Base-by-base conservation (phyloP, 2,888 invertebrate genomes). In the Pollenia labialis region DNA sequence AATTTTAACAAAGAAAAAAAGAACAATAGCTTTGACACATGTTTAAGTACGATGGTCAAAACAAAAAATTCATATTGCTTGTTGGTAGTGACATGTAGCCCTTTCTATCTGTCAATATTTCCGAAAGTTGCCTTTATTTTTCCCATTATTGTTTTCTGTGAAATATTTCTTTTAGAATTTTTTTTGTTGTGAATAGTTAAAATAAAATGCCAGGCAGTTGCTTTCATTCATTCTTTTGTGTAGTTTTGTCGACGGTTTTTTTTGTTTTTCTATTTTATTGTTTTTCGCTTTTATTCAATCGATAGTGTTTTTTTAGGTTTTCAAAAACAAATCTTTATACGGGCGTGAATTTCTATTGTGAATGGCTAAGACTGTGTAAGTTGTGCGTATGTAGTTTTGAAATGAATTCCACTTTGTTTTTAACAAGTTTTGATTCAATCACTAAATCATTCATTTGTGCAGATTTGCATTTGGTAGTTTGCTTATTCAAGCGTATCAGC, bases 81-180 rank as follows among this genome's bases (percentile, higher is more conserved):
- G 64, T 42, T 81, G 72, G 23, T 60, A 58, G 46, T 80, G 62
- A 54, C 46, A 72, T 64, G 14, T 18, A 32, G 44, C 6, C 64
- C 54, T 48, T 64, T 72, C 52, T n/a, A 6, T 32, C 23, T 50
- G 42, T 42, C 58, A 23, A 56, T 18, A 46, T 66, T 66, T 32
- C 32, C 54, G 46, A 62, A 66, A 44, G 10, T 66, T 56, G 46
- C 18, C 18, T 48, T 66, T 6, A 4, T 4, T 50, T 68, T 14
- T 48, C n/a, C 48, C 32, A 40, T 40, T 44, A 58, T 58, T 48
- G 69, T 69, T 79, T 48, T 56, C 48, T 42, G 14, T 50, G 48
- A 62, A 75, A 62, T 52, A 18, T 46, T 68, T 11, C 4, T 46
- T 18, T 1, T 16, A 44, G 42, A 32, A 32, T 32, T 18, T 68